Evolutionary conservation across 35 echinoderm and acorn worm genomes (phyloP), one percentile per base, ranked within the genome.

Genomic region (Antedon bifida): DNA sequence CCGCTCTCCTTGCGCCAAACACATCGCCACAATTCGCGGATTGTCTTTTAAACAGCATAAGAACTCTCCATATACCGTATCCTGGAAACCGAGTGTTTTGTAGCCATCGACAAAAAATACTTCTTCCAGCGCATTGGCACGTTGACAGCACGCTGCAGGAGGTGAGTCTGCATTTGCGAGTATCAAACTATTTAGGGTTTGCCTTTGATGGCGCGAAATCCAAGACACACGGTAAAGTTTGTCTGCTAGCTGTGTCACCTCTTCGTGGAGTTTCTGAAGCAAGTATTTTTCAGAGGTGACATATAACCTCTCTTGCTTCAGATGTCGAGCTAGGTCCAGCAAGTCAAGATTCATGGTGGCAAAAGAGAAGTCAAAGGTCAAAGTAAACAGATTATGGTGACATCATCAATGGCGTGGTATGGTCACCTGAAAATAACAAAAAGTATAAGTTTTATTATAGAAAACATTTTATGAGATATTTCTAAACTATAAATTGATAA

Each of bases 151-250:
- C 12, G 78, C 79, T 42, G 77, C 85, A 1, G 94, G 90, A 30
- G 94, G 88, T 21, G 85, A 74, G 7, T 97, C 91, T 30, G 78
- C 75, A 32, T 88, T 89, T 5, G 90, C 88, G 13, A 92, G 31
- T 0, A 89, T 87, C 36, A 97, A 79, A 74, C 87, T 90, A 29
- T 97, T 87, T 16, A 97, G 75, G 30, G 87, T 97, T 35, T 92
- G 90, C 13, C 94, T 88, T 75, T 97, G 94, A 75, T 97, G 94
- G 42, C 88, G 80, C 3, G 94, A 86, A 31, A 97, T 92, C 94
- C 94, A 97, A 4, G 94, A 87, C 19, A 88, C 77, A 32, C 85
- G 90, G 73, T 88, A 92, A 7, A 97, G 55, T 64, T 82, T 89
- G 36, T 97, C 94, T 0, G 94, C 88, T 0, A 83, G 79, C 39